phyloP scores from a whole-genome alignment of 2,113 vertebrate genomes.

The Ibidorhyncha struthersii region DNA sequence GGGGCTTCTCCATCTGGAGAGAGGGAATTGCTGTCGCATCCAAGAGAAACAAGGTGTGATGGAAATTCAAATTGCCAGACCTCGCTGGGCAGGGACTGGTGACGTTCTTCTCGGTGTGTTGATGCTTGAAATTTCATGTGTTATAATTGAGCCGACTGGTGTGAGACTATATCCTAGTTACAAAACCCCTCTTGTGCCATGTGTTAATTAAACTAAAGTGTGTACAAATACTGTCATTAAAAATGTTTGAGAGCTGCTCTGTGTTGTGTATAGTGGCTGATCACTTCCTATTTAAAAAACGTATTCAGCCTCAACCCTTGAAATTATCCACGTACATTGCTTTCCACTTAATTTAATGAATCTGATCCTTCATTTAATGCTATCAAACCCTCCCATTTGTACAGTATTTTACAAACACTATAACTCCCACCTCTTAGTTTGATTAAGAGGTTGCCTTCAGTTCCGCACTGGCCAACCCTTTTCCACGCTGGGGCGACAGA shows the following conservation, averaged over 20 bases:
- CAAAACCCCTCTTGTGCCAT: conserved; percentile 42
- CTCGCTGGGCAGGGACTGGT: background rate
- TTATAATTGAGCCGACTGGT: conserved; percentile 36
- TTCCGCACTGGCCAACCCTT: background rate
- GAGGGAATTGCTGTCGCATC: background rate
- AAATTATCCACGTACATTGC: conserved; percentile 59
- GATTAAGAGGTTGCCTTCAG: conserved; percentile 38
- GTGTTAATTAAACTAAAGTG: conserved; percentile 67
- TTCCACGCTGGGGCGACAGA: background rate
- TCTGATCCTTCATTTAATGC: conserved; percentile 57
- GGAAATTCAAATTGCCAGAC: background rate
- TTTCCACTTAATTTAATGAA: conserved; percentile 70
- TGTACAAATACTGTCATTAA: conserved; percentile 67
- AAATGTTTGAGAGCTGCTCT: conserved; percentile 61
- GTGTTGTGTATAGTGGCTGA: conserved; percentile 41
- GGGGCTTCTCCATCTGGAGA: conserved; percentile 33
- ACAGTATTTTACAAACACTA: conserved; percentile 36
- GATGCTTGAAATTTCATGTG: conserved; percentile 23
- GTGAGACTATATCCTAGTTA: conserved; percentile 55
- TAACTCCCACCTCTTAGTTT: conserved; percentile 22
- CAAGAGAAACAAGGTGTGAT: conserved; percentile 1
- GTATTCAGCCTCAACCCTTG: conserved; percentile 47
- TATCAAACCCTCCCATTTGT: conserved; percentile 55
- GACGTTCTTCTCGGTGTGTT: background rate
- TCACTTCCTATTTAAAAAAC: conserved; percentile 58